These are phyloP conservation scores for Actinostola sp. DNA, from an alignment of 92 coral and sea anemone genomes.

Conservation along the genomic window DNA sequence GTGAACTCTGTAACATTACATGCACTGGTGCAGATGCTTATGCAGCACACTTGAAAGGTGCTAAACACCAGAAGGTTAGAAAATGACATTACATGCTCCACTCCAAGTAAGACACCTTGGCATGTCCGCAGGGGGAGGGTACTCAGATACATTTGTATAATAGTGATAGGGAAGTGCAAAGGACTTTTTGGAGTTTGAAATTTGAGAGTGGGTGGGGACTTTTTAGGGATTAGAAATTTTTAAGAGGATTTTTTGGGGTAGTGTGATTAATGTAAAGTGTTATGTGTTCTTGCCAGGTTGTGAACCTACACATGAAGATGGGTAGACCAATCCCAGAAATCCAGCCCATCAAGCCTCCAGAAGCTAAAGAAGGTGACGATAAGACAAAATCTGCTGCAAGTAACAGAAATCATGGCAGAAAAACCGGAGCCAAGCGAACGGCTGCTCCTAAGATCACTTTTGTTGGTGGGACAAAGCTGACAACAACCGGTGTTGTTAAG, in stretches of 20 bases:
- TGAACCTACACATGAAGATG: slow-evolving; percentile 91
- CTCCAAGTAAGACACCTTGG: too few relatives aligned
- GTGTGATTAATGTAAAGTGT: too few relatives aligned
- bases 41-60: slow-evolving; percentile 98
- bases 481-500: slow-evolving; percentile 69
- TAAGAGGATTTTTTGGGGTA: background rate
- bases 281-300: slow-evolving; percentile 57
- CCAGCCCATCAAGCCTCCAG: slow-evolving; percentile 81
- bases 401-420: slow-evolving; percentile 61
- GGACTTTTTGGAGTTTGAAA: too few relatives aligned
- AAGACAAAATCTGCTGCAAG: slow-evolving; percentile 62
- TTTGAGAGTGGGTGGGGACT: too few relatives aligned
- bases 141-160: too few relatives aligned
- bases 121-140: too few relatives aligned
- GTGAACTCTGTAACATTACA: slow-evolving; percentile 91
- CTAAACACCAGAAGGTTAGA: slow-evolving; percentile 94
- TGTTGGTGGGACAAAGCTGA: slow-evolving; percentile 89
- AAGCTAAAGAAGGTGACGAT: slow-evolving; percentile 75
- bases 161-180: too few relatives aligned
- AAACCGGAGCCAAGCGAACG: slow-evolving; percentile 55
- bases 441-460: slow-evolving; percentile 94
- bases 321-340: slow-evolving; percentile 98
- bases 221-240: background rate
- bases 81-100: too few relatives aligned
- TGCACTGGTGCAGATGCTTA: slow-evolving; percentile 98